These are phyloP conservation scores for Thinocorus orbignyianus DNA, from an alignment of 2,113 vertebrate genomes.

Conservation along the genomic window DNA sequence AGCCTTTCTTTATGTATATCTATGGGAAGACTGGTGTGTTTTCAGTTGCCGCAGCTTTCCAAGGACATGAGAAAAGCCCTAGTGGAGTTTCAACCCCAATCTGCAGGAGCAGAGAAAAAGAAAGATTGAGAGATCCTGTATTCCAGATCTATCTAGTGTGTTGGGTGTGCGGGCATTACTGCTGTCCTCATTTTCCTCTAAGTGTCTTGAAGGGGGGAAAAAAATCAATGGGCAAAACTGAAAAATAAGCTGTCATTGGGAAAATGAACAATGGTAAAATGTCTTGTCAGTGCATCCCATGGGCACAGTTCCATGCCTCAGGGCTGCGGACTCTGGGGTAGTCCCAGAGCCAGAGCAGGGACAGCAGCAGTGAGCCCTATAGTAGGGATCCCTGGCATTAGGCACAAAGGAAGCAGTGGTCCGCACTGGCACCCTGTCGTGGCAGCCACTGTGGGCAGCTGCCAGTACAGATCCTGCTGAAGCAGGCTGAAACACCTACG, in stretches of 20 bases:
- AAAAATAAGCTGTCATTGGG: neutral
- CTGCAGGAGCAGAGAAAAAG: neutral
- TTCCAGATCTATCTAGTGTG: neutral
- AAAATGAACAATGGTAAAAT: neutral
- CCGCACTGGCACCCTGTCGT: neutral
- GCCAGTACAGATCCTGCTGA: accelerated
- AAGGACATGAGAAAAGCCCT: neutral
- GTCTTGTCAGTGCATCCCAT: neutral
- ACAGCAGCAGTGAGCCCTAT: accelerated
- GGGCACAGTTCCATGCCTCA: neutral
- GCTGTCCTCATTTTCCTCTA: neutral
- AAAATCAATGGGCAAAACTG: neutral
- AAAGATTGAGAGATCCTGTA: neutral
- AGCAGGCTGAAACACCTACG: neutral
- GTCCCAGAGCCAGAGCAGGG: accelerated
- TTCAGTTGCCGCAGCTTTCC: neutral
- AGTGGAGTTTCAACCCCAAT: neutral
- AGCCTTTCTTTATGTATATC: neutral
- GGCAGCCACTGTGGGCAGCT: neutral
- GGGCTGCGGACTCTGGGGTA: neutral
- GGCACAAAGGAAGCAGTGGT: accelerated
- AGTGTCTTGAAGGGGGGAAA: accelerated
- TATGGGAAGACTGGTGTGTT: neutral
- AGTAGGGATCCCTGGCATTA: neutral
- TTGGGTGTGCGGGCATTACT: accelerated